phyloP scores from a whole-genome alignment of 2,797 vertebrate species.

The Pseudomugil gertrudae region DNA sequence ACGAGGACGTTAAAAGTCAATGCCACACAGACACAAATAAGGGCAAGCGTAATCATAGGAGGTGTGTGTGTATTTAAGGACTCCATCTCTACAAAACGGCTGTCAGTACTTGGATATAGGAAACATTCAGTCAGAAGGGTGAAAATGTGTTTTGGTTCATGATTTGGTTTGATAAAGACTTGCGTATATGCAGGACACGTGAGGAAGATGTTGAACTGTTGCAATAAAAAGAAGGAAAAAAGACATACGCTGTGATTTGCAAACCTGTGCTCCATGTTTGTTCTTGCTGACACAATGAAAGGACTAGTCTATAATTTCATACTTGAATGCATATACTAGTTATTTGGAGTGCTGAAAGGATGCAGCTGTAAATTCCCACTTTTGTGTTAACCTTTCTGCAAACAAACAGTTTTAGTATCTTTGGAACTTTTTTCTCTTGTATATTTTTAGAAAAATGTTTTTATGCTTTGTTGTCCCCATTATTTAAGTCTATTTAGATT shows the following conservation, averaged over 20 bases:
- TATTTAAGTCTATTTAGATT: too few species aligned
- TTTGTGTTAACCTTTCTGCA: background rate
- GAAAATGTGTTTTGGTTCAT: conserved; percentile 10
- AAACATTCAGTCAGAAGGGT: conserved; percentile 1
- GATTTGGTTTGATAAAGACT: conserved; percentile 11
- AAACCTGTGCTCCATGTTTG: background rate
- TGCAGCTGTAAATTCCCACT: background rate
- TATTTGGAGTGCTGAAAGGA: conserved; percentile 10
- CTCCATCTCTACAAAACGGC: conserved; percentile 30
- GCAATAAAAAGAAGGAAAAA: conserved; percentile 1
- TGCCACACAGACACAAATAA: conserved; percentile 5
- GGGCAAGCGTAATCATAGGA: conserved; percentile 38
- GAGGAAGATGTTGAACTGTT: conserved; percentile 15
- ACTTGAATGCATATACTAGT: background rate
- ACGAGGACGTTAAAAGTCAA: conserved; percentile 35
- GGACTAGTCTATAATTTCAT: conserved; percentile 8
- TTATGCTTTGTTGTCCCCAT: background rate
- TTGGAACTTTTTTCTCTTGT: background rate
- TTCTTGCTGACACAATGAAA: conserved; percentile 14
- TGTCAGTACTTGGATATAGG: background rate
- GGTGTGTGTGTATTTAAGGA: conserved; percentile 39
- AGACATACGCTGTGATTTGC: conserved; percentile 1
- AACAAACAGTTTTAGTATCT: background rate
- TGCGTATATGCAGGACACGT: conserved; percentile 7
- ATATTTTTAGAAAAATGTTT: background rate